Evolutionary conservation across 2,888 invertebrate genomes (phyloP).

Genomic region (Toxonevra muliebris): DNA sequence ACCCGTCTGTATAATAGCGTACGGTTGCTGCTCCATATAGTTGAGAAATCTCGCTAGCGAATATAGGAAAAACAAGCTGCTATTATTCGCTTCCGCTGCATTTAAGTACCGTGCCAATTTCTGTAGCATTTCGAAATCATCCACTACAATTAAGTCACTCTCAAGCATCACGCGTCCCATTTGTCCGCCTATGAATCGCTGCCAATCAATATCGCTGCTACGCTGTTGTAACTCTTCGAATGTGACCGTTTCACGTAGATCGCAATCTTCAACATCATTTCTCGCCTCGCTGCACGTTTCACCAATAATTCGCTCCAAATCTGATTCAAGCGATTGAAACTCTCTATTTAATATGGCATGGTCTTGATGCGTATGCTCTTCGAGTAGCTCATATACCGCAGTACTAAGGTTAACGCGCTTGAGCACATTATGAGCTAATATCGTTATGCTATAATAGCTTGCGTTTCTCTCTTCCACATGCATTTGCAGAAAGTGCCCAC

Average conservation of each 20-base stretch:
- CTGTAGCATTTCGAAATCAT: constrained; percentile 42
- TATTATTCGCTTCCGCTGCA: constrained; percentile 29
- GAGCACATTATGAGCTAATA: constrained; percentile 47
- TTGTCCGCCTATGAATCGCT: constrained; percentile 39
- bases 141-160: constrained; percentile 44
- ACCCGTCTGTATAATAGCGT: constrained; percentile 39
- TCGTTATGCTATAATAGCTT: constrained; percentile 43
- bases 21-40: constrained; percentile 44
- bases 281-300: constrained; percentile 18
- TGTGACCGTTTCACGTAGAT: constrained; percentile 37
- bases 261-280: constrained; percentile 38
- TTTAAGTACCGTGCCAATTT: constrained; percentile 45
- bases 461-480: constrained; percentile 48
- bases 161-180: constrained; percentile 38
- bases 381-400: constrained; percentile 43
- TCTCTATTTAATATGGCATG: constrained; percentile 29
- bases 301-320: constrained; percentile 36
- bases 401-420: constrained; percentile 40
- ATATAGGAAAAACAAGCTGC: constrained; percentile 45
- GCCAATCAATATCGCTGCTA: constrained; percentile 46
- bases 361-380: constrained; percentile 28
- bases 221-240: constrained; percentile 39
- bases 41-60: constrained; percentile 49
- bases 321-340: constrained; percentile 44
- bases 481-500: constrained; percentile 47